Base-by-base conservation (phyloP, 2,797 vertebrate species). In the Prunella strophiata region DNA sequence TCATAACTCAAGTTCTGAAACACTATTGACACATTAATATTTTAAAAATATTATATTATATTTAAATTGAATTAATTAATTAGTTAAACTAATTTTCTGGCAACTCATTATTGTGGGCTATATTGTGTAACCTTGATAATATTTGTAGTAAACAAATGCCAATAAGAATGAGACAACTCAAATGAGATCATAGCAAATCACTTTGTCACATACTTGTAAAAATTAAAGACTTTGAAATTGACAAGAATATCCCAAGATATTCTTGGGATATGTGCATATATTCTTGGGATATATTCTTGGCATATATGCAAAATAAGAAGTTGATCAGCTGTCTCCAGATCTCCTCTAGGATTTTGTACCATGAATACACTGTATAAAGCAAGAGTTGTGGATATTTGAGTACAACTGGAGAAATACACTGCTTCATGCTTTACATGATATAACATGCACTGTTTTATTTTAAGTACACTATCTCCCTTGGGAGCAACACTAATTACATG, bases 401-500 rank as follows among this genome's bases (percentile, higher is more conserved):
- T 40, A 74, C 61, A 89, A 38, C 55, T 58, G 76, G 59, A 50
- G 54, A 94, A 95, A 84, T 11, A 34, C 22, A 61, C 8, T 70
- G 38, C 47, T 95, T 92, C 50, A 40, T 43, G 92, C 54, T 94
- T 96, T 94, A 82, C 91, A 92, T 85, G 63, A 93, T 96, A 85
- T 74, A 91, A 82, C 91, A 93, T 66, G 68, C 57, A 91, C 80
- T 73, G 47, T 72, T 95, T 65, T 66, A 89, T 89, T 93, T 92
- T 82, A 97, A 93, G 62, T 92, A 55, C 43, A 38, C 43, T n/a
- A 18, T 34, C 72, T 93, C 91, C 61, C 78, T 58, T 50, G 89
- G 73, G 95, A 93, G 85, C 43, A 93, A 36, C 72, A 89, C 38
- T 88, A 96, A 96, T 97, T 95, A 95, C 87, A 95, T 93, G 85